These are phyloP conservation scores for Poeciliopsis prolifica DNA, from an alignment of 2,113 vertebrate species.

Conservation along the genomic window DNA sequence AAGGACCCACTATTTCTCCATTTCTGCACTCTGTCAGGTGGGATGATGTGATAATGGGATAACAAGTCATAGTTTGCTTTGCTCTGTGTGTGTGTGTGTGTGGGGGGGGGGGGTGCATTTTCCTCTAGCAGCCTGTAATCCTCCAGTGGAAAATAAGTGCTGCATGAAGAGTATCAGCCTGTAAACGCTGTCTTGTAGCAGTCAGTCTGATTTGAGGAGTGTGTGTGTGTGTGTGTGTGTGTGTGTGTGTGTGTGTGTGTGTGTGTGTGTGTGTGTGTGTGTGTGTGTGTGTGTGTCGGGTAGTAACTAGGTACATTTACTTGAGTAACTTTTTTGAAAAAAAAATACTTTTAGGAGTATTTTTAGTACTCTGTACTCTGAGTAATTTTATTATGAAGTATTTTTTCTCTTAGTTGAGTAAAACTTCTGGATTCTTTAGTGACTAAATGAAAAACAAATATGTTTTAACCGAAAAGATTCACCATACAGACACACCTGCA, in stretches of 20 bases:
- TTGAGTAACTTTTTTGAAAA: no score
- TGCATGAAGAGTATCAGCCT: constrained; percentile 90
- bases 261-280: no score
- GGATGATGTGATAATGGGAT: constrained; percentile 47
- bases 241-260: neutral
- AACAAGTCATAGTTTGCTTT: constrained; percentile 50
- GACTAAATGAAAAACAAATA: neutral
- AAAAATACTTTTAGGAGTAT: no score
- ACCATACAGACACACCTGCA: no score
- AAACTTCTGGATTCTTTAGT: no score
- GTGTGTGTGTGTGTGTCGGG: no score
- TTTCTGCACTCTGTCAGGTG: constrained; percentile 12
- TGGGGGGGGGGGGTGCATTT: constrained; percentile 3
- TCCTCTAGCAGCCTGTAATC: constrained; percentile 83
- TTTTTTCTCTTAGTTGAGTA: no score
- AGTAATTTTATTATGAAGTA: no score
- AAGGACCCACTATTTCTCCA: constrained; percentile 25
- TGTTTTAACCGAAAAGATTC: no score
- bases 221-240: no score
- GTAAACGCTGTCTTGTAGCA: constrained; percentile 64
- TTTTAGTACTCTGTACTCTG: no score
- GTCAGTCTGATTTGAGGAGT: constrained; percentile 75
- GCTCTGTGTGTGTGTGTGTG: constrained; percentile 9
- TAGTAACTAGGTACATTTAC: no score
- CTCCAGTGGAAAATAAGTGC: constrained; percentile 92